Evolutionary conservation across 2,113 vertebrate species (phyloP).

Genomic region (Pteropus alecto): DNA sequence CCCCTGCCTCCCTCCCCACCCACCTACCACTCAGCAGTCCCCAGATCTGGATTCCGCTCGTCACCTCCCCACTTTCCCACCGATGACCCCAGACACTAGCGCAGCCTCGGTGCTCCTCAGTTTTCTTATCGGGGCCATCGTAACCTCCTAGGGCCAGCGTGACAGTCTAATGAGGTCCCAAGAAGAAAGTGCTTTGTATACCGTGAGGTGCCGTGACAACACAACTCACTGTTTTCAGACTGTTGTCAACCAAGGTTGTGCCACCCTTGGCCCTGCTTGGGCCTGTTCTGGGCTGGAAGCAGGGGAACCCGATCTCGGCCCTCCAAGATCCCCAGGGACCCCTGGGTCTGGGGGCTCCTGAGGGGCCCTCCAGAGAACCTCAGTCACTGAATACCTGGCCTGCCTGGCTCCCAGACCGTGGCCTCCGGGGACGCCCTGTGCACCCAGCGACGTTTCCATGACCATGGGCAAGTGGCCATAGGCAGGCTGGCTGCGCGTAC

Average conservation of each 20-base stretch:
- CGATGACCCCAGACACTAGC: neutral
- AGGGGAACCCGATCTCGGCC: neutral
- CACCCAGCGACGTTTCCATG: neutral
- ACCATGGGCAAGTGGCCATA: neutral
- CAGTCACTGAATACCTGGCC: neutral
- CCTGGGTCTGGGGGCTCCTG: neutral
- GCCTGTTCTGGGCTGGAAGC: neutral
- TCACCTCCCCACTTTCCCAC: rapidly evolving
- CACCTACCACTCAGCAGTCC: neutral
- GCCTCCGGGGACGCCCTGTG: rapidly evolving
- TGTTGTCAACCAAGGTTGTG: neutral
- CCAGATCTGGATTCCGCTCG: neutral
- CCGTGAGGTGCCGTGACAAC: neutral
- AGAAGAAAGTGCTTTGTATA: neutral
- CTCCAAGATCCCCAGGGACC: neutral
- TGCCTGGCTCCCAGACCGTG: neutral
- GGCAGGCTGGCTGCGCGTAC: neutral
- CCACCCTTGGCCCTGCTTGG: neutral
- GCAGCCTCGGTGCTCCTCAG: neutral
- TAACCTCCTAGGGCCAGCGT: neutral
- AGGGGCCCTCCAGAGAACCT: neutral
- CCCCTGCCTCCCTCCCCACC: neutral
- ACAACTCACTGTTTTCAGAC: rapidly evolving
- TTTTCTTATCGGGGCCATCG: neutral
- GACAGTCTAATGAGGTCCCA: neutral